A percentile compares a stretch with the other conserved stretches of the same genome.
phyloP scores from a whole-genome alignment of 2,888 invertebrate species.

The Sarcophaga carnaria region DNA sequence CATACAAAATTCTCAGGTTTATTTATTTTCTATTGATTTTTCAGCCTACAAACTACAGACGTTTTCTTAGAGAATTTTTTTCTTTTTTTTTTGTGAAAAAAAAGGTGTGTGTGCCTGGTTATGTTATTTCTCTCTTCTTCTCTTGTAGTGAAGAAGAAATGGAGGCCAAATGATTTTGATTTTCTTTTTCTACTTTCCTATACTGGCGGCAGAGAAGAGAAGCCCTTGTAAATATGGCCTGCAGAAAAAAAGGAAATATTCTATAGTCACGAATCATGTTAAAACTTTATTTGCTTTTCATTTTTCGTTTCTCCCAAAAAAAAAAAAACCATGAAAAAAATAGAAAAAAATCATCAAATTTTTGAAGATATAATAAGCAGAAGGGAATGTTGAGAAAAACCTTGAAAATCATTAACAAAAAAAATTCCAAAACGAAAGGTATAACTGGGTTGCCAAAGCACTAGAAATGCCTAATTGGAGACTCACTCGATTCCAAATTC shows the following conservation, averaged over 20 bases:
- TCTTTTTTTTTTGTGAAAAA: background rate
- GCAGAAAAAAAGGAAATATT: background rate
- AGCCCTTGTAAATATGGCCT: conserved; percentile 27
- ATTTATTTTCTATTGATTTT: conserved; percentile 56
- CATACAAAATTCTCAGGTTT: background rate
- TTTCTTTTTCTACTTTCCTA: background rate
- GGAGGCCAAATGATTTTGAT: conserved; percentile 15
- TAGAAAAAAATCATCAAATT: background rate
- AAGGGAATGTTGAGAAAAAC: background rate
- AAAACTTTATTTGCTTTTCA: background rate
- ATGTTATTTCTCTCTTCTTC: background rate
- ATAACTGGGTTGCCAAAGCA: background rate
- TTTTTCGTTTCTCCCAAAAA: background rate
- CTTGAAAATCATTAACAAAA: conserved; percentile 31
- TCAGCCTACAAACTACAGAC: background rate
- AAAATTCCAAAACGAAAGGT: background rate
- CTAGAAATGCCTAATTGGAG: no score
- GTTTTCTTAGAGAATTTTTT: conserved; percentile 7
- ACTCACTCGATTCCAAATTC: no score
- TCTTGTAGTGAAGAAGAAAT: background rate
- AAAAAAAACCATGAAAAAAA: background rate
- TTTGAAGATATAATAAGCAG: no score
- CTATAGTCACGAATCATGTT: conserved; percentile 32
- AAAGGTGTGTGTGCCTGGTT: conserved; percentile 17
- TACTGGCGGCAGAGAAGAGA: no score